Percentiles rank a stretch among this genome's conserved stretches.
phyloP scores from a whole-genome alignment of 2,113 vertebrate genomes.

The Sula dactylatra region DNA sequence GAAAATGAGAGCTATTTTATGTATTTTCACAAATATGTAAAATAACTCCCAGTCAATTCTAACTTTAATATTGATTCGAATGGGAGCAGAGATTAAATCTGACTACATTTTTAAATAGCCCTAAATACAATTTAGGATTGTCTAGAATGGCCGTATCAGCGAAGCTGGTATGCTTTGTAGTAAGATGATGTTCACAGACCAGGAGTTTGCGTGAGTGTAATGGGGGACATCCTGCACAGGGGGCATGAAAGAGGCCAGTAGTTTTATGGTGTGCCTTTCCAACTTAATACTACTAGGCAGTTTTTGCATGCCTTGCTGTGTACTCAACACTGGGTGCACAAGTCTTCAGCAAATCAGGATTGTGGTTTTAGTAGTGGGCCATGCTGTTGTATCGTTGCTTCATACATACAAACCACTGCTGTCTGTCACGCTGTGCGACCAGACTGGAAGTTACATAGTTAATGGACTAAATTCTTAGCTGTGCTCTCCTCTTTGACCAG shows the following conservation, averaged over 20 bases:
- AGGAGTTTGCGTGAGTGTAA: not conserved
- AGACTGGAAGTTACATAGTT: not conserved
- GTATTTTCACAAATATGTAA: not conserved
- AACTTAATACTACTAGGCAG: not conserved
- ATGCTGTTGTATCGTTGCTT: not conserved
- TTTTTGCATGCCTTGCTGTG: not conserved
- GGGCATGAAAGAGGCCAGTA: fast-evolving
- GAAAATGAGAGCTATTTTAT: not conserved
- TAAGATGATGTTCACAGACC: not conserved
- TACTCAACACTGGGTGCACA: not conserved
- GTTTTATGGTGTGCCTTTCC: not conserved
- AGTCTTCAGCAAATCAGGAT: not conserved
- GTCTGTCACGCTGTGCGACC: not conserved
- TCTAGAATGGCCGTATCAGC: not conserved
- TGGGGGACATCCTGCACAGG: fast-evolving
- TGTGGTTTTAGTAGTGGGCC: not conserved
- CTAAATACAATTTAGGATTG: not conserved
- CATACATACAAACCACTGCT: not conserved
- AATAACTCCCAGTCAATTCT: not conserved
- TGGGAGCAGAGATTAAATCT: not conserved
- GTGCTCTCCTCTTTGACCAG: not conserved
- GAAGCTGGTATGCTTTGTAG: not conserved
- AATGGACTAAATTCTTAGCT: not conserved
- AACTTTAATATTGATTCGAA: not conserved
- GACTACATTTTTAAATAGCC: not conserved